Base-by-base conservation (phyloP, 2,888 invertebrate species). In the Proisotoma minuta region DNA sequence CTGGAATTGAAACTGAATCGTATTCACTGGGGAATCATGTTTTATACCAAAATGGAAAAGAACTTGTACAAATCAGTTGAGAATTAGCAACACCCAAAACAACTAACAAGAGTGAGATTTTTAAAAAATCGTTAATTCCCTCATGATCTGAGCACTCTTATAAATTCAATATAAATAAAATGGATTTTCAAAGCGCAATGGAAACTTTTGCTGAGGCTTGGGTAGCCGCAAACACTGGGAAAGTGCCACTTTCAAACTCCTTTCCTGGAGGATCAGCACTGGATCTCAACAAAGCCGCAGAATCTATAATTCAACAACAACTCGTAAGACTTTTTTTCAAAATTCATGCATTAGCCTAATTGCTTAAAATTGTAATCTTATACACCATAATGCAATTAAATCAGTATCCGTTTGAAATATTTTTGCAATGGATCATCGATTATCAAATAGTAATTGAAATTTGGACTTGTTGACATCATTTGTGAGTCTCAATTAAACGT, bases 181-280 rank as follows among this genome's bases (percentile, higher is more conserved):
- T 95, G 94, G 94, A 94, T 89, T 93, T 94, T 85, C 92, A 93
- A 84, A 93, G 93, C 85, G 94, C 94, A 76, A 93, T 95, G 94
- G 94, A 95, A 84, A 94, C 94, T 75, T 94, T 95, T 80, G 94
- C 94, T 74, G 94, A 95, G 83, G 94, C 94, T 75, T 95, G 94
- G 94, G 92, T 93, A 75, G 93, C 93, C 74, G 64, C 67, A 10
- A 67, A 67, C 39, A 61, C 64, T 15, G 62, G 62, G 20, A 64
- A 64, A 51, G 50, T 65, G 39, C 57, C 52, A 29, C 43, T 60
- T 53, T 56, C 26, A 23, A 54, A 26, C 3, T 49, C 52, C 28
- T 26, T 34, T 8, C 49, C n/a, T 20, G 34, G 34, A 34, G 8
- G 8, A 34, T 60, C 67, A 27, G 10, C 57, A 2, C 43, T 60